Conservation (phyloP, 2,888 invertebrate species). For the Drosophila formosana region DNA sequence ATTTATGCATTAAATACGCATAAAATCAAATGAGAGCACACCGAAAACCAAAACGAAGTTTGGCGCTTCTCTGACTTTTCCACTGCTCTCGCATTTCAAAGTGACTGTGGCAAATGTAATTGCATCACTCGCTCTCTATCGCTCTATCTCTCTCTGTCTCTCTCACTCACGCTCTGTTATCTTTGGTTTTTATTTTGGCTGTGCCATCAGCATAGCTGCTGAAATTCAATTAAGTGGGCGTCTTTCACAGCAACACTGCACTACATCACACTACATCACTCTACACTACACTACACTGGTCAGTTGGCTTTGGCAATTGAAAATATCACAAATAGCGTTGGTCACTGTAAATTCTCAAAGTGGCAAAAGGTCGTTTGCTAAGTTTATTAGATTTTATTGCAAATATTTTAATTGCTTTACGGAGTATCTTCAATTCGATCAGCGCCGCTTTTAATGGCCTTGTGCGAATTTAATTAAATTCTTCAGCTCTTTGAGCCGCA, state of each 20-base stretch:
- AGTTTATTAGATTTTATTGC: no score
- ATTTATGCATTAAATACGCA: slow-evolving; percentile 57
- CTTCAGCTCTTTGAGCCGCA: slow-evolving; percentile 67
- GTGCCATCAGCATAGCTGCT: slow-evolving; percentile 18
- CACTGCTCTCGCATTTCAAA: slow-evolving; percentile 13
- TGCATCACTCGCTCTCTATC: neutral
- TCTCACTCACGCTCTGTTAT: neutral
- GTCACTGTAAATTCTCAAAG: neutral
- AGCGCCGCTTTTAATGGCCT: slow-evolving; percentile 15
- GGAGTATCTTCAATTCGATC: slow-evolving; percentile 10
- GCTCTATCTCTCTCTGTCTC: neutral
- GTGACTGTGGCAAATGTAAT: slow-evolving; percentile 28
- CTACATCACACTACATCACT: neutral
- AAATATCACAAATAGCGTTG: neutral
- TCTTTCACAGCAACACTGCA: slow-evolving; percentile 5
- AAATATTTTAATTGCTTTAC: neutral
- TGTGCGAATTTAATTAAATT: slow-evolving; percentile 75
- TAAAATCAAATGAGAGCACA: slow-evolving; percentile 46
- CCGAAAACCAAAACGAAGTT: slow-evolving; percentile 10
- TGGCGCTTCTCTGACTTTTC: slow-evolving; percentile 7
- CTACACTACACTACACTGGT: neutral
- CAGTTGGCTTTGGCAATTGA: neutral
- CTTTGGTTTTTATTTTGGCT: slow-evolving; percentile 10
- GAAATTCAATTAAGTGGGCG: slow-evolving; percentile 66
- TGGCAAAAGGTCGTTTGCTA: neutral